A percentile compares a stretch with the other conserved stretches of the same genome.
Evolutionary conservation across 1,140 invertebrate genomes (phyloP).

Genomic region (Matsumurasca onukii): DNA sequence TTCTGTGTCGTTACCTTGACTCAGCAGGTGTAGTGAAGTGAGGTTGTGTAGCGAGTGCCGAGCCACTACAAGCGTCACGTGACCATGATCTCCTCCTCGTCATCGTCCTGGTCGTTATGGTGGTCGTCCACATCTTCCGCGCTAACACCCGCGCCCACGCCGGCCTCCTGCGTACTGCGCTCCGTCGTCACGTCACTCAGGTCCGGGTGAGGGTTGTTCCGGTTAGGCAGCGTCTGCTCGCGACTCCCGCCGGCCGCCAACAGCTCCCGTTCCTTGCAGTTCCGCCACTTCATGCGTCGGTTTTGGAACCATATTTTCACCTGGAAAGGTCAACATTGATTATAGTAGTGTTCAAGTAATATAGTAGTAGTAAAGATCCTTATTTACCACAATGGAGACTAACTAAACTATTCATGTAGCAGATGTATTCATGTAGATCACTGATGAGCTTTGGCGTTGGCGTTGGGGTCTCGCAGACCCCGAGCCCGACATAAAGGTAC

Average conservation of each 20-base stretch:
- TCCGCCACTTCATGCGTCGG: conserved; percentile 94
- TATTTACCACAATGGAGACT: too few species aligned
- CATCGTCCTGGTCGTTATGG: conserved; percentile 29
- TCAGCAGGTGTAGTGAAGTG: too few species aligned
- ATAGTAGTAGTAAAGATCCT: too few species aligned
- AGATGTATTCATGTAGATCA: too few species aligned
- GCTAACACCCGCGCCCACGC: not conserved
- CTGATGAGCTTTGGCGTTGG: too few species aligned
- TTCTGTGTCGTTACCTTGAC: not conserved
- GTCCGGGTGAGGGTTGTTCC: conserved; percentile 96
- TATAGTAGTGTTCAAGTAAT: too few species aligned
- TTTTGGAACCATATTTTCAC: conserved; percentile 98
- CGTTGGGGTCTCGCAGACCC: too few species aligned
- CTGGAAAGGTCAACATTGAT: too few species aligned
- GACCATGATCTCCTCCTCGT: conserved; percentile 41
- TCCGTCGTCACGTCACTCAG: conserved; percentile 81
- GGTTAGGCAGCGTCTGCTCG: conserved; percentile 93
- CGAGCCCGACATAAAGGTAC: too few species aligned
- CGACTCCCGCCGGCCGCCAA: conserved; percentile 88
- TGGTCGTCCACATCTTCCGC: not conserved
- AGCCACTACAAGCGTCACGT: conserved; percentile 36
- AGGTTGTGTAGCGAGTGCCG: too few species aligned
- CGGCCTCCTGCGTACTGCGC: too few species aligned
- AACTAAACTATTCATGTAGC: too few species aligned
- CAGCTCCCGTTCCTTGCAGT: conserved; percentile 94